Base-by-base conservation (phyloP, 2,888 invertebrate genomes). In the Cylloceria caligata region DNA sequence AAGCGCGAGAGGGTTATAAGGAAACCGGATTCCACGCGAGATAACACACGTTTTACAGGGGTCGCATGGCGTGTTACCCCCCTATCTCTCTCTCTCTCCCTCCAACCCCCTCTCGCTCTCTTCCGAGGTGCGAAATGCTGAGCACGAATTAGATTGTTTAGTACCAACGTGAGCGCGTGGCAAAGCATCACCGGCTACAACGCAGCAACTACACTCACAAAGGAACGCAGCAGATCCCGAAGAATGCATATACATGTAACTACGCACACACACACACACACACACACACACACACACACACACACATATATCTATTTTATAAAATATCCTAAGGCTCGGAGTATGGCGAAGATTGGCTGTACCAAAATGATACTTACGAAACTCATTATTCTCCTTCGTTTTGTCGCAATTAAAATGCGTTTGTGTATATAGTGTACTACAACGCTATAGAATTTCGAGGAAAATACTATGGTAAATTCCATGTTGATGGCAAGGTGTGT, bases 141-240 rank as follows among this genome's bases (percentile, higher is more conserved):
- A 75, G 82, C 74, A 82, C 82, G 82, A 82, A 82, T 82, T 82
- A 82, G 82, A 82, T 79, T 82, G 82, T 82, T 82, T 82, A 82
- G 82, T 82, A 79, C 78, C 82, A 79, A 75, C 82, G 75, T 79
- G 81, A 42, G 27, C 74, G 60, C 64, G 49, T 52, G 49, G 60
- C 67, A 7, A 49, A 69, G 34, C 64, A 60, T 34, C 67, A 68
- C 47, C 36, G 27, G 64, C 74, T 13, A 24, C 39, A 52, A 42
- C 21, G 24, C 24, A 11, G 49, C 64, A 34, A 11, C 60, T 64
- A 36, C 72, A 65, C 30, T 21, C 42, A 34, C 16, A 39, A 19
- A 60, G 16, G 24, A 27, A 34, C 7, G 9, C 65, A 16, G n/a
- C 30, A 34, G 34, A 21, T 4, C 42, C 57, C 34, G 19, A 81